phyloP scores from a whole-genome alignment of 2,888 invertebrate genomes.

The Dicycla oo region DNA sequence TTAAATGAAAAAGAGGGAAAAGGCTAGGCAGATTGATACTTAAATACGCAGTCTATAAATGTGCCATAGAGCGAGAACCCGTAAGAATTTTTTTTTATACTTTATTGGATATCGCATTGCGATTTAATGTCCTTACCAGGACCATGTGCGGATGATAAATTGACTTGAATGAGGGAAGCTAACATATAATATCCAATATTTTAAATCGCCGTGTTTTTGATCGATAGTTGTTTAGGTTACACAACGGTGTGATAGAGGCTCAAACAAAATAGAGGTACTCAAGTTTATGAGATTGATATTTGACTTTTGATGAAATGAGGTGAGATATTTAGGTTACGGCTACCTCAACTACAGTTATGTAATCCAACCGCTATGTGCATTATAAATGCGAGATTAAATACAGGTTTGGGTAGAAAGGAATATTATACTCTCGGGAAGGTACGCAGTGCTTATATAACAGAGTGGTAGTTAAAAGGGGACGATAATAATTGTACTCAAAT shows the following conservation, averaged over 20 bases:
- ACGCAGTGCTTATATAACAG: constrained; percentile 51
- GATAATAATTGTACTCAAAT: constrained; percentile 45
- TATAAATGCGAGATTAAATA: constrained; percentile 60
- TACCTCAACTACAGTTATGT: constrained; percentile 43
- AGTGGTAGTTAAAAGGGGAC: constrained; percentile 55
- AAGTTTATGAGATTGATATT: constrained; percentile 59
- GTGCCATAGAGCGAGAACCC: constrained; percentile 20
- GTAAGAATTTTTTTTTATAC: constrained; percentile 42
- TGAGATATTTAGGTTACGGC: constrained; percentile 48
- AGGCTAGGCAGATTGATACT: too few relatives aligned
- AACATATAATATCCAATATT: constrained; percentile 15
- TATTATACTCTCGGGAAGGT: constrained; percentile 51
- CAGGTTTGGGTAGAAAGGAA: constrained; percentile 41
- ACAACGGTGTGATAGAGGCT: constrained; percentile 42
- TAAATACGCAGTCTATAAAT: constrained; percentile 17
- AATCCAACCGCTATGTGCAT: constrained; percentile 54
- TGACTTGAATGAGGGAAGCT: constrained; percentile 24
- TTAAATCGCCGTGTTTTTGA: constrained; percentile 11
- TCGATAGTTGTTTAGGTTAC: constrained; percentile 21
- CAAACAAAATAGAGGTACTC: constrained; percentile 31
- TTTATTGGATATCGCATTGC: constrained; percentile 55
- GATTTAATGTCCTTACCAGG: constrained; percentile 53
- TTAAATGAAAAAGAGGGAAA: too few relatives aligned
- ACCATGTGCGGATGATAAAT: constrained; percentile 45
- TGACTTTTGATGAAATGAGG: constrained; percentile 54